Evolutionary conservation across 1,140 invertebrate genomes (phyloP), one percentile per base, ranked within the genome.

Genomic region (Maniola jurtina): DNA sequence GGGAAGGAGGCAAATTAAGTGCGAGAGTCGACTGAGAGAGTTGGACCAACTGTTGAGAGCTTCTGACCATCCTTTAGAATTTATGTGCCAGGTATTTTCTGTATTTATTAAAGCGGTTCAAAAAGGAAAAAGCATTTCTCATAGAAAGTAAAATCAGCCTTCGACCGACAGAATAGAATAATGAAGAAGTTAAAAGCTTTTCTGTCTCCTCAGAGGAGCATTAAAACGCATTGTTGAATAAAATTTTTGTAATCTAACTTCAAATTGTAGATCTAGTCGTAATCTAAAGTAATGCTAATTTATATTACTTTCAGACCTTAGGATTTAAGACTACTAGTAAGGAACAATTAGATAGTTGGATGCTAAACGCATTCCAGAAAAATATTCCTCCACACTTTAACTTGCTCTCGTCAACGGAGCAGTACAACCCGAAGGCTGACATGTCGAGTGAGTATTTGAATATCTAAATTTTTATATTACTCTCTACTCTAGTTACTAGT

Each of bases 331-430:
- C 94, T 0, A 93, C 94, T 5, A 95, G 96, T 71, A 93, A 93
- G 16, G 95, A 96, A 68, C 94, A 96, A 72, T 83, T 97, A 62
- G 96, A 97, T 81, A 94, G 94, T 73, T 96, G 95, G 93, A 93
- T 97, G 90, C 90, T 96, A 61, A 93, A 94, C 68, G 93, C 94
- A 48, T 96, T 97, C 82, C 95, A 96, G 77, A 95, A 94, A 80
- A 97, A 96, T 80, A 92, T 96, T 74, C 95, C 95, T 38, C 94
- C 95, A 14, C 93, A 96, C 80, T 96, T 96, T 79, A 95, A 95
- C 89, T 91, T 96, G 6, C 86, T 96, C 8, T 93, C 94, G 42
- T 92, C 90, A 6, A 91, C 88, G 16, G 83, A 86, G 66, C 91
- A 90, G 66, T 91, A 92, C 67, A 92, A 92, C 47, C 84, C 86